Conservation (phyloP, 2,113 vertebrate species). For the Pterophyllum scalare region DNA sequence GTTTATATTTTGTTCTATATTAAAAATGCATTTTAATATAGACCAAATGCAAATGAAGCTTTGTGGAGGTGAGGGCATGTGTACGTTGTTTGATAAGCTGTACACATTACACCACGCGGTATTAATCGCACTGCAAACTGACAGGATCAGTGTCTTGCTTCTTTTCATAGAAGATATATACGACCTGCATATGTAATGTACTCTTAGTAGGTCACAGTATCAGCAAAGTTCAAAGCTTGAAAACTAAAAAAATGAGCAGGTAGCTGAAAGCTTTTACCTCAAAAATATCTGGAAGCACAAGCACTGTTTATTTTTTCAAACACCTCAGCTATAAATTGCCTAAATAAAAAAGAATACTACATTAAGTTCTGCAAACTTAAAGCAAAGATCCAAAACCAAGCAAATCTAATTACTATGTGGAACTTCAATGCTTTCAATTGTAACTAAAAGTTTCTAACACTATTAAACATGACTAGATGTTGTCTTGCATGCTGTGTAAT, state of each 20-base stretch:
- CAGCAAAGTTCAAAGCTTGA: neutral
- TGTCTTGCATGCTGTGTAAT: neutral
- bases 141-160: neutral
- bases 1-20: neutral
- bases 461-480: neutral
- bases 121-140: neutral
- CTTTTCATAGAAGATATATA: neutral
- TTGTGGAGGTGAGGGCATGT: neutral
- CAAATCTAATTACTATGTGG: neutral
- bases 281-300: neutral
- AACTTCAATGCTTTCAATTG: neutral
- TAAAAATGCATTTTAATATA: neutral
- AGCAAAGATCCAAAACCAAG: neutral
- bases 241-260: neutral
- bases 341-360: neutral
- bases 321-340: neutral
- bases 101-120: neutral
- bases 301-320: neutral
- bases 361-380: neutral
- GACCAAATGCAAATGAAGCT: neutral
- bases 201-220: neutral
- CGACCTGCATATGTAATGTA: neutral
- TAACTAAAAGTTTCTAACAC: neutral
- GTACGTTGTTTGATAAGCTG: neutral
- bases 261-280: neutral